Conservation (phyloP, 1,140 invertebrate species). For the Drosophila hydei region DNA sequence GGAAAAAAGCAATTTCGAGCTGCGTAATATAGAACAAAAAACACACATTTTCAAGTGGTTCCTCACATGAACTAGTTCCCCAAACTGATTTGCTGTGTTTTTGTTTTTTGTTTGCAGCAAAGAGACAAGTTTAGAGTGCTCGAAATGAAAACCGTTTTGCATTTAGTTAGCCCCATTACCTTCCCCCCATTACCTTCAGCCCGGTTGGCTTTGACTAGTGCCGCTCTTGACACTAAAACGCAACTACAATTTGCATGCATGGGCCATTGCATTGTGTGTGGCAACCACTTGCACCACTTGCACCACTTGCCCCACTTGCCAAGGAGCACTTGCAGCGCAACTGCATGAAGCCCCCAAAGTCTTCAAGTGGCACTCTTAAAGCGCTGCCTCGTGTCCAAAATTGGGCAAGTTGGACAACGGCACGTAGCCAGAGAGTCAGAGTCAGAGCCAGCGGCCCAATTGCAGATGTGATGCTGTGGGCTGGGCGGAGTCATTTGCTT, state of each 20-base stretch:
- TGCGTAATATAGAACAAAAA: too few species aligned
- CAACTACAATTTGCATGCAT: slow-evolving; percentile 39
- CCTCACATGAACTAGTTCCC: slow-evolving; percentile 5
- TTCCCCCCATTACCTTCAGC: slow-evolving; percentile 21
- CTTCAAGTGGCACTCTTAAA: slow-evolving; percentile 28
- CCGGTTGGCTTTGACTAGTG: slow-evolving; percentile 24
- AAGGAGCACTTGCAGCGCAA: slow-evolving; percentile 23
- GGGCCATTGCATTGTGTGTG: not conserved
- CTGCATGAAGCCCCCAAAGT: slow-evolving; percentile 13
- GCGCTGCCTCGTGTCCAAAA: slow-evolving; percentile 53
- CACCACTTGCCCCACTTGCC: slow-evolving; percentile 27
- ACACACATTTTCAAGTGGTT: not conserved
- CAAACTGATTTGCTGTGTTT: not conserved
- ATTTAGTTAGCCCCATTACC: slow-evolving; percentile 42
- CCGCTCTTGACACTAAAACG: slow-evolving; percentile 44
- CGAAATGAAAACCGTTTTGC: slow-evolving; percentile 28
- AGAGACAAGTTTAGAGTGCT: not conserved
- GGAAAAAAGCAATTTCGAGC: too few species aligned
- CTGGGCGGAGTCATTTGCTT: slow-evolving; percentile 15
- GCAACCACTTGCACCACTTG: slow-evolving; percentile 3
- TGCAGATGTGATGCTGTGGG: not conserved
- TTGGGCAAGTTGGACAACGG: slow-evolving; percentile 71
- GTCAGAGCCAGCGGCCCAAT: slow-evolving; percentile 19
- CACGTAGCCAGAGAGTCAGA: slow-evolving; percentile 55
- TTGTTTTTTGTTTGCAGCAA: not conserved